phyloP scores from a whole-genome alignment of 2,113 vertebrate genomes.

The Piaya cayana region DNA sequence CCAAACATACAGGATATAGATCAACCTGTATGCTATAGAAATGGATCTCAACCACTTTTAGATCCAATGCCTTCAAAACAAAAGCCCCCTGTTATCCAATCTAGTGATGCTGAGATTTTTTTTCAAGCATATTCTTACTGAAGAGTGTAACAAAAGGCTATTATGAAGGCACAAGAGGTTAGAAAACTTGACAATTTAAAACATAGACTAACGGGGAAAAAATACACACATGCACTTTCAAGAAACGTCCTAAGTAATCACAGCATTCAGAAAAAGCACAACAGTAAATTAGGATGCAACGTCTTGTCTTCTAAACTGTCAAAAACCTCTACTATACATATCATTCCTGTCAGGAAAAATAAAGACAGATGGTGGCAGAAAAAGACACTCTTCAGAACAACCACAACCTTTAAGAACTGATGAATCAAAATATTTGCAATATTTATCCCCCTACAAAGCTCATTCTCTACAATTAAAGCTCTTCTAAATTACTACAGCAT shows the following conservation, averaged over 20 bases:
- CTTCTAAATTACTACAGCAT: neutral
- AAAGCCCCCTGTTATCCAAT: neutral
- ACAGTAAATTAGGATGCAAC: neutral
- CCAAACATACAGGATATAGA: neutral
- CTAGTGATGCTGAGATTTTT: neutral
- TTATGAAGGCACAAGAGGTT: neutral
- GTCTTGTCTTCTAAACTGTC: neutral
- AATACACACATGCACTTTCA: neutral
- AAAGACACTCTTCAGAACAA: conserved; percentile 13
- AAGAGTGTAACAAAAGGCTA: neutral
- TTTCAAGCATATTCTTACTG: neutral
- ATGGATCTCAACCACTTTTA: neutral
- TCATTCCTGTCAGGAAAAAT: conserved; percentile 5
- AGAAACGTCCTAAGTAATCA: neutral
- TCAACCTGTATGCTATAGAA: neutral
- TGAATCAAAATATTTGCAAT: conserved; percentile 54
- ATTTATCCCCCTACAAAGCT: neutral
- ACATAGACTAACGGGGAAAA: neutral
- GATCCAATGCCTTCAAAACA: neutral
- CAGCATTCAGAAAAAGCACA: neutral
- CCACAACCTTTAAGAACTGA: neutral
- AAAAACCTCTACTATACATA: neutral
- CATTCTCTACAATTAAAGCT: conserved; percentile 13
- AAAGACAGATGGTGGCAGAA: conserved; percentile 31
- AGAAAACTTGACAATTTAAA: neutral